Conservation (phyloP, 2,113 vertebrate species). For the Sander vitreus region DNA sequence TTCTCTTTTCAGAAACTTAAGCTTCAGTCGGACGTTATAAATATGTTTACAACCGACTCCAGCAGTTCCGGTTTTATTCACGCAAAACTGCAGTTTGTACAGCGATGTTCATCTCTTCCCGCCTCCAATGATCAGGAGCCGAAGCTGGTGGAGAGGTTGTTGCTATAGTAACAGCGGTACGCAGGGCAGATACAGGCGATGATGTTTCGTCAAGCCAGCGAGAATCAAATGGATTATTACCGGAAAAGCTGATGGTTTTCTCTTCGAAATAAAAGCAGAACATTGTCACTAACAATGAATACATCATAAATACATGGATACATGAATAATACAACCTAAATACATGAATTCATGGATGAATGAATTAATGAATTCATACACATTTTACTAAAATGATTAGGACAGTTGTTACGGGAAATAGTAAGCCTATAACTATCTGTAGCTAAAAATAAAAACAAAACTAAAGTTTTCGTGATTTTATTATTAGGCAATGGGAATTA, state of each 20-base stretch:
- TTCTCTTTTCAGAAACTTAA: neutral
- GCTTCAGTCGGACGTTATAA: neutral
- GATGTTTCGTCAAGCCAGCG: neutral
- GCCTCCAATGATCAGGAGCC: conserved; percentile 24
- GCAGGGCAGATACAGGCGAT: conserved; percentile 19
- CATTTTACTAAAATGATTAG: neutral
- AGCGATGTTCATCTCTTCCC: neutral
- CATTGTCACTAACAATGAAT: too few species aligned
- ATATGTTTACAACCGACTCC: neutral
- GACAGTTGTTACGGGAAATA: neutral
- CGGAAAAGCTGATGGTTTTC: neutral
- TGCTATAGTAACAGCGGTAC: conserved; percentile 74
- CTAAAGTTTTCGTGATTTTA: neutral
- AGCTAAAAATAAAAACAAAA: neutral
- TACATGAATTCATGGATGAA: too few species aligned
- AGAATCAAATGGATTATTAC: neutral
- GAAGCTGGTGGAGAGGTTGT: conserved; percentile 64
- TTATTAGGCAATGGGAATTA: neutral
- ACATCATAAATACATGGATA: too few species aligned
- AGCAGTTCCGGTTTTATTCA: neutral
- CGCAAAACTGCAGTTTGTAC: neutral
- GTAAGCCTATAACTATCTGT: neutral
- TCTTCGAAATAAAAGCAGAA: conserved; percentile 45
- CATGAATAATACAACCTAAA: neutral
- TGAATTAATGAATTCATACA: too few species aligned